Evolutionary conservation across 2,797 vertebrate species (phyloP), one percentile per base, ranked within the genome.

Genomic region (Cynodonichthys magdalenae): DNA sequence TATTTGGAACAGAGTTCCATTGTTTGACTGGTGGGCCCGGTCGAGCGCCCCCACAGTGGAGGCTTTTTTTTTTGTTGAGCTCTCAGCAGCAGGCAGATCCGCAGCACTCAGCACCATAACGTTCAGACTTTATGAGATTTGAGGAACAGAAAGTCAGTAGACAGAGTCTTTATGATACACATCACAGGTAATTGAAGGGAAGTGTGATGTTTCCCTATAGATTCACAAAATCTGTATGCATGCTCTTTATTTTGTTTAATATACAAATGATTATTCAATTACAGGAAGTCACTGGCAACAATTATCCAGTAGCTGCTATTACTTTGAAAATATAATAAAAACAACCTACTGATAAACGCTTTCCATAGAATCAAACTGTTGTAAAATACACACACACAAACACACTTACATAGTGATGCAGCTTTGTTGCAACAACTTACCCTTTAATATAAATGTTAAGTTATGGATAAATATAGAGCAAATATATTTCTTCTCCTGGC

Each of bases 1-100:
- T 88, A 70, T 89, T 88, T 85, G 83, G 85, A 88, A 92, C 89
- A 91, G 89, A 87, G 79, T 57, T 0, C 71, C 80, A 85, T 90
- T 92, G 90, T 91, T 63, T 70, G 71, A 63, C 53, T 73, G 75
- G 63, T 56, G 59, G 74, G 83, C 69, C 77, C 61, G 53, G 74
- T 63, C 54, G 63, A 80, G 81, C 85, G 79, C 78, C 84, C 80
- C 81, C 74, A 78, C 86, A 73, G 68, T 75, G 24, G 71, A 75
- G 64, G 18, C 77, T 76, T 82, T 85, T 86, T 89, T 88, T 84
- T 86, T 88, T 88, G 84, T 88, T 75, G 73, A 48, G 84, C 58
- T 63, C 78, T 83, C 82, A 47, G 87, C 86, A 81, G 68, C 80
- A 79, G 86, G 85, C 84, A 78, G 71, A 77, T 83, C 81, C 64